A percentile compares a stretch with the other conserved stretches of the same genome.
Conservation (phyloP, 2,113 vertebrate species). For the Eubucco bourcierii region DNA sequence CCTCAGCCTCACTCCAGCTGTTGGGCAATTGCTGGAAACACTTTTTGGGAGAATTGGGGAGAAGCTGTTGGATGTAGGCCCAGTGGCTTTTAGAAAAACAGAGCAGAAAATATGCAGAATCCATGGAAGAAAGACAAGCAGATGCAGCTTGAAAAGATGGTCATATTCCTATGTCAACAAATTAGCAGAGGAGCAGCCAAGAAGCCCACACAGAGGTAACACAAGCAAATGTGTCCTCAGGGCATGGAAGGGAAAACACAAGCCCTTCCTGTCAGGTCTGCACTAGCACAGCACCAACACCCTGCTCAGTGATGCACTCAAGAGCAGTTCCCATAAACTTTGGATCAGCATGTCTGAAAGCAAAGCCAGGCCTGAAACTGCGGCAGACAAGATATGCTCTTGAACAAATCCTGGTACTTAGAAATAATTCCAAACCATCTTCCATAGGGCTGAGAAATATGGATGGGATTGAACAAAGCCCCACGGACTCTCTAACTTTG, state of each 20-base stretch:
- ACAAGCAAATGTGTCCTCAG: slow-evolving; percentile 8
- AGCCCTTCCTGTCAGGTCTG: background rate
- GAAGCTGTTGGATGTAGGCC: slow-evolving; percentile 44
- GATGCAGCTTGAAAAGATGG: slow-evolving; percentile 46
- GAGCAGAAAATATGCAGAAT: slow-evolving; percentile 40
- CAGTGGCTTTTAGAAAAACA: slow-evolving; percentile 41
- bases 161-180: slow-evolving; percentile 57
- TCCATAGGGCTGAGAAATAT: background rate
- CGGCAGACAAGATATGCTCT: background rate
- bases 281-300: background rate
- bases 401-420: background rate
- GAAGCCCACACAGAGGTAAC: slow-evolving; percentile 63
- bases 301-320: background rate
- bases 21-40: slow-evolving; percentile 30
- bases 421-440: background rate
- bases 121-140: slow-evolving; percentile 54
- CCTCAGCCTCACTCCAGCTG: background rate
- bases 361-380: background rate
- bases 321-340: background rate
- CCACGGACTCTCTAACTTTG: background rate
- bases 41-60: slow-evolving; percentile 30
- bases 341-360: background rate
- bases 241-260: slow-evolving; percentile 5
- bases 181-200: slow-evolving; percentile 13
- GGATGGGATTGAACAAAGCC: background rate